Evolutionary conservation across 2,888 invertebrate genomes (phyloP), one percentile per base, ranked within the genome.

Genomic region (Bruchidius siliquastri): DNA sequence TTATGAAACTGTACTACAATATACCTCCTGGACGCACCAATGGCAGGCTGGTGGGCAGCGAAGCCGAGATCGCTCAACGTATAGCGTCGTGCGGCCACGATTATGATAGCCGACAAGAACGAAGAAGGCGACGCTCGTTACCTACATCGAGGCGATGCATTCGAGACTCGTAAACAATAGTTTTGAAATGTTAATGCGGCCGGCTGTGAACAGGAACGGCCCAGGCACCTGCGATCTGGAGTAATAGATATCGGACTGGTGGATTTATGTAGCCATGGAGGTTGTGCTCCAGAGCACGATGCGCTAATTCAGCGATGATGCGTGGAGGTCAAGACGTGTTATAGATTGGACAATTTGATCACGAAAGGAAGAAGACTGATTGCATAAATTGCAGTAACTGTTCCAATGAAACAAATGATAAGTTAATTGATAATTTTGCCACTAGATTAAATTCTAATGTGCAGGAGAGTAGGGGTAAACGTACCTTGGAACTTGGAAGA

Each of bases 141-240:
- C 80, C 79, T 80, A 80, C 80, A 79, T 77, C 80, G 78, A 74
- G 78, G 77, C 78, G 78, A 80, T 77, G 79, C 73, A 77, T 79
- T 78, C 76, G 74, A 77, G 76, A 74, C 76, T 77, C 80, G 79
- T 80, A 79, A 80, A 80, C 79, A 78, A 80, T 79, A 77, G 75
- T 77, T 78, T 77, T 79, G 77, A 76, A 78, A 78, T 78, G 80
- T 79, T 78, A 79, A 80, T 78, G 74, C 74, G 71, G 73, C 71
- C 32, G 22, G 22, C 68, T 68, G 22, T 68, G 68, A 21, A 20
- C 21, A 32, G 71, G 70, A 26, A 70, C 32, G 20, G 22, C 21
- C 26, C 30, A 26, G 70, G 71, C 74, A 74, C 72, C 74, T 74
- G 67, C 74, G 71, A 73, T 26, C 71, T 67, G 73, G 73, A 75